Percentiles rank a stretch among this genome's conserved stretches.
Conservation (phyloP, 35 echinoderm and acorn worm genomes). For the Amphiura filiformis region DNA sequence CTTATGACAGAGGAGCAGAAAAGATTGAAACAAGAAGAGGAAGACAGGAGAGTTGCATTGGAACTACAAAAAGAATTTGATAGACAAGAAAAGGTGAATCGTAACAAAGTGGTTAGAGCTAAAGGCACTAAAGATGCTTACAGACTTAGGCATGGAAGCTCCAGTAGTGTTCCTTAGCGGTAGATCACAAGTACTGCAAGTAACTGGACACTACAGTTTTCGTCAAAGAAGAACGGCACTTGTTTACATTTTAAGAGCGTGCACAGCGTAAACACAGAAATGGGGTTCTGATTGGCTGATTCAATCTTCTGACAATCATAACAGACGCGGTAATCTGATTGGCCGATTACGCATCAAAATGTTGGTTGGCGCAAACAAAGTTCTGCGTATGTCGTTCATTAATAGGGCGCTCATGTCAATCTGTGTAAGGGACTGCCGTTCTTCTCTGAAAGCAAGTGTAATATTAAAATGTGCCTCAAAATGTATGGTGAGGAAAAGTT, state of each 20-base stretch:
- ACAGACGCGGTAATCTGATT: too few relatives aligned
- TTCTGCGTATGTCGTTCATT: too few relatives aligned
- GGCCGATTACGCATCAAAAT: too few relatives aligned
- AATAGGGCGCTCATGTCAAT: too few relatives aligned
- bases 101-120: slow-evolving; percentile 16
- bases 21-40: slow-evolving; percentile 47
- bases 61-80: slow-evolving; percentile 55
- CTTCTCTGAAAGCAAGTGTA: not conserved
- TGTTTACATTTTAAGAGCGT: too few relatives aligned
- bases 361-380: too few relatives aligned
- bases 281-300: too few relatives aligned
- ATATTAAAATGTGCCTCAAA: not conserved
- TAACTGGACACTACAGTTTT: slow-evolving; percentile 10
- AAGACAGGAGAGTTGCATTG: slow-evolving; percentile 36
- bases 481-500: not conserved
- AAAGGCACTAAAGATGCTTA: slow-evolving; percentile 54
- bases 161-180: slow-evolving; percentile 5
- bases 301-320: too few relatives aligned
- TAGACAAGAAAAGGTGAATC: slow-evolving; percentile 5
- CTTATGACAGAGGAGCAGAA: slow-evolving; percentile 41
- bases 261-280: too few relatives aligned
- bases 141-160: slow-evolving; percentile 10
- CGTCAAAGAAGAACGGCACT: too few relatives aligned
- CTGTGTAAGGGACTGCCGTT: too few relatives aligned
- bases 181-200: not conserved